phyloP scores from a whole-genome alignment of 1,140 invertebrate genomes.

The Cydia amplana region DNA sequence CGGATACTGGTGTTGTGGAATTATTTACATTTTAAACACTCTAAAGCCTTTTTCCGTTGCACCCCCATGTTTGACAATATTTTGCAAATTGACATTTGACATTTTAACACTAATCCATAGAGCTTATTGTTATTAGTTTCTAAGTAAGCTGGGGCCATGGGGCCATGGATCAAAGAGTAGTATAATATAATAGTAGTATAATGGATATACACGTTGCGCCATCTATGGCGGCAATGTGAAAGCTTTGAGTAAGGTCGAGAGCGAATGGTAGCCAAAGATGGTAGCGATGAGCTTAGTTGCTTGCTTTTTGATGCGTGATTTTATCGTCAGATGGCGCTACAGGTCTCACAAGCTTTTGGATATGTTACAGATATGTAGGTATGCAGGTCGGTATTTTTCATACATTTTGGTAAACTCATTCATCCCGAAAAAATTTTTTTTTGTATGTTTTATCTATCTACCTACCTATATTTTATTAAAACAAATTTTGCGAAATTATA shows the following conservation, averaged over 20 bases:
- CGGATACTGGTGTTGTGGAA: slow-evolving; percentile 30
- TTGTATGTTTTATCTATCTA: no score
- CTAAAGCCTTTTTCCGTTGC: slow-evolving; percentile 37
- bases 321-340: background rate
- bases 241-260: slow-evolving; percentile 7
- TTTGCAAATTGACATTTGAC: slow-evolving; percentile 42
- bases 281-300: background rate
- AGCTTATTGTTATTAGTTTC: background rate
- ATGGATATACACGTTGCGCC: background rate
- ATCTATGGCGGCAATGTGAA: background rate
- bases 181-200: no score
- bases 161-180: no score
- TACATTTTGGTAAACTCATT: no score
- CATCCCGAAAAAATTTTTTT: no score
- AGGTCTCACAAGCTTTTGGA: background rate
- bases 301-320: background rate
- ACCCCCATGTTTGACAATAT: slow-evolving; percentile 49
- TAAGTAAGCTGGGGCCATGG: background rate
- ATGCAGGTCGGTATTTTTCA: no score
- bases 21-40: slow-evolving; percentile 50
- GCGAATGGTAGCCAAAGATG: slow-evolving; percentile 3
- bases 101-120: slow-evolving; percentile 12
- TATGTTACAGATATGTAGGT: background rate
- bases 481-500: no score
- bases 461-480: no score